Conservation (phyloP, 2,113 vertebrate species). For the Prionailurus viverrinus region DNA sequence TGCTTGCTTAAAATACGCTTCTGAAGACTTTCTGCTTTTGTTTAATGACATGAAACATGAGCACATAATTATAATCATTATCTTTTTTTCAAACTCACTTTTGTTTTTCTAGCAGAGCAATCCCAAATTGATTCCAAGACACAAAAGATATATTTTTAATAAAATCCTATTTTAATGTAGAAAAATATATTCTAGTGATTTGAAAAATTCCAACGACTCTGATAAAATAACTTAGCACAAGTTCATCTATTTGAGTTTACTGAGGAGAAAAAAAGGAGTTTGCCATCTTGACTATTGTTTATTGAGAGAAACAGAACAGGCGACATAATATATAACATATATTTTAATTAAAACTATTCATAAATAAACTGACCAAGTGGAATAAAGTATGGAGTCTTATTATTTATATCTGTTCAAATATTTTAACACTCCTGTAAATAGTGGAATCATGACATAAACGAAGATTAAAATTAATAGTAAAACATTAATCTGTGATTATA, state of each 20-base stretch:
- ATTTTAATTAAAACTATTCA: background rate
- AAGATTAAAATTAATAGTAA: constrained; percentile 26
- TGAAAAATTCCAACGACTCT: background rate
- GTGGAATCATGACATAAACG: background rate
- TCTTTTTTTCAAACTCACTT: background rate
- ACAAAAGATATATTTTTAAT: background rate
- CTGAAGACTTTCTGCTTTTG: background rate
- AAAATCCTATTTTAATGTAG: background rate
- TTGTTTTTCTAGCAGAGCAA: background rate
- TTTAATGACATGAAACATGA: constrained; percentile 6
- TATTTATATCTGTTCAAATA: background rate
- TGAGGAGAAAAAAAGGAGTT: background rate
- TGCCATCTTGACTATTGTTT: background rate
- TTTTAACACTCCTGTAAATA: background rate
- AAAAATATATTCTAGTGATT: constrained; percentile 11
- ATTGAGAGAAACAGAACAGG: background rate
- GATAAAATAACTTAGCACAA: background rate
- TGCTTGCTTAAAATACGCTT: background rate
- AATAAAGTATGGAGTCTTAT: background rate
- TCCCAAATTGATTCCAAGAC: background rate
- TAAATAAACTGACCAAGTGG: background rate
- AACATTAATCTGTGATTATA: background rate
- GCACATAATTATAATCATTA: background rate
- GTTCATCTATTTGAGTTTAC: background rate
- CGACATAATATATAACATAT: background rate